Evolutionary conservation across 2,888 invertebrate genomes (phyloP), one percentile per base, ranked within the genome.

Genomic region (Tromatobia lineatoria): DNA sequence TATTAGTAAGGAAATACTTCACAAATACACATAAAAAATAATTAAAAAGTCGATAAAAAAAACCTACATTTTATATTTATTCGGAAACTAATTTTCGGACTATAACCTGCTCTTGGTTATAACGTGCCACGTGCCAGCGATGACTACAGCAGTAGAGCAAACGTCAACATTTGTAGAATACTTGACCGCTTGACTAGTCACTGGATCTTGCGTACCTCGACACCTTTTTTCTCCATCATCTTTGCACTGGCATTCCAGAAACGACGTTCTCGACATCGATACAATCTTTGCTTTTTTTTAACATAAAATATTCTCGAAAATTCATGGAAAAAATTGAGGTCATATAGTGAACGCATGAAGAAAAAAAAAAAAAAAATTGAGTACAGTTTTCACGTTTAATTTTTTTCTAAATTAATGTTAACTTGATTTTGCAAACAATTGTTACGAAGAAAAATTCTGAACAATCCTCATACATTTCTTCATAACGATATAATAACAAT

Each of bases 121-220:
- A n/a, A 6, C 15, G 0, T 50, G 15, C 10, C 20, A 18, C 50
- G 50, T n/a, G 29, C 69, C 10, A 6, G 23, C n/a, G 4, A 69
- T 7, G 52, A 52, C n/a, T 50, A 69, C 52, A 69, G n/a, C 45
- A 25, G 42, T 47, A 25, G 45, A 67, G 25, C 25, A 45, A 67
- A 67, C 25, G 29, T 23, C 25, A 15, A 15, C 47, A 67, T 67
- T 47, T 67, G 67, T 45, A 15, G 67, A 67, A 45, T 47, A 25
- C 47, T 50, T n/a, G 50, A 50, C n/a, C n/a, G 50, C 50, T 18
- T 50, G 7, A n/a, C 18, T 3, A 18, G 47, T 29, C 69, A 50
- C n/a, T n/a, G 25, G 15, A 29, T 47, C 69, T 50, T 8, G 18
- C 69, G 25, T 47, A 50, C 50, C 50, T 69, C 50, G 69, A 50